These are phyloP conservation scores for Pterocles burchelli DNA, from an alignment of 2,113 vertebrate species.

Conservation along the genomic window DNA sequence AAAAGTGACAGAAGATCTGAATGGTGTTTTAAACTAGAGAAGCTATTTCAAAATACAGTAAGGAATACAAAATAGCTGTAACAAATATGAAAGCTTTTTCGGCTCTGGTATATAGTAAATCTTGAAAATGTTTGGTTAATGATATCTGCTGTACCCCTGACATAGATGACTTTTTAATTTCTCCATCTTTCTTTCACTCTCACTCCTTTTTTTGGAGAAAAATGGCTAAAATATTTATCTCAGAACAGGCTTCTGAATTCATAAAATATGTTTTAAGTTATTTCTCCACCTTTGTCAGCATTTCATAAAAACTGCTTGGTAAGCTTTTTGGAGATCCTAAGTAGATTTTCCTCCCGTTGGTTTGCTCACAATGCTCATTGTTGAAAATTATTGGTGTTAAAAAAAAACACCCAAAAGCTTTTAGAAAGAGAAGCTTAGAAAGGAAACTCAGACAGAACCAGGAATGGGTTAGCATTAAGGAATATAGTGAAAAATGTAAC, in stretches of 20 bases:
- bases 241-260: not conserved
- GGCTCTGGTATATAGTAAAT: not conserved
- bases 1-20: not conserved
- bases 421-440: not conserved
- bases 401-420: not conserved
- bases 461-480: not conserved
- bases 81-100: conserved; percentile 7
- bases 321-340: not conserved
- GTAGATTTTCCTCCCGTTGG: not conserved
- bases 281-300: not conserved
- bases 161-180: not conserved
- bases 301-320: not conserved
- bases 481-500: not conserved
- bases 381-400: not conserved
- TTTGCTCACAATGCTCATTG: not conserved
- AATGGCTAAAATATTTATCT: conserved; percentile 36
- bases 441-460: not conserved
- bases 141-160: not conserved
- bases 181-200: not conserved
- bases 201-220: not conserved
- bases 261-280: not conserved
- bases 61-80: not conserved
- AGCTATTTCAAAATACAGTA: not conserved
- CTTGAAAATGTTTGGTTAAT: conserved; percentile 10
- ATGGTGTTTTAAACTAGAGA: not conserved